Evolutionary conservation across 1,140 invertebrate genomes (phyloP).

Genomic region (Periplaneta americana): DNA sequence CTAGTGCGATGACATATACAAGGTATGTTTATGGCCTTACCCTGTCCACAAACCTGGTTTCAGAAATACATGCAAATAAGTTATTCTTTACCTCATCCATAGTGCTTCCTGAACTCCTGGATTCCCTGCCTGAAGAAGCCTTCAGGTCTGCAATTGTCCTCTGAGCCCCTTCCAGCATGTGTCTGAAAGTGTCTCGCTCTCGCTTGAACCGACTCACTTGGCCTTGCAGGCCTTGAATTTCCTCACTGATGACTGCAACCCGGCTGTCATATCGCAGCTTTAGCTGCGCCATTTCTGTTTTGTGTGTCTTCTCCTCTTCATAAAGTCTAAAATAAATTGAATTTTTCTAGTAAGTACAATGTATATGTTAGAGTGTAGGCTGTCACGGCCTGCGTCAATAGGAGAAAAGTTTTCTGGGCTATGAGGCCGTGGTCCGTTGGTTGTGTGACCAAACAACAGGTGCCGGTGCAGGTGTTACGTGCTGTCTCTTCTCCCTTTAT

Average conservation of each 20-base stretch:
- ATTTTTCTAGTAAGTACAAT: too few species aligned
- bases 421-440: too few species aligned
- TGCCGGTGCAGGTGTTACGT: too few species aligned
- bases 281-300: slow-evolving; percentile 76
- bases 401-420: too few species aligned
- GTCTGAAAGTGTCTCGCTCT: slow-evolving; percentile 85
- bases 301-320: slow-evolving; percentile 72
- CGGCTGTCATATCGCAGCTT: slow-evolving; percentile 86
- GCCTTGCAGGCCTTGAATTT: slow-evolving; percentile 77
- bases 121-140: neutral
- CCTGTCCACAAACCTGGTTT: too few species aligned
- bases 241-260: slow-evolving; percentile 76
- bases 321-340: slow-evolving; percentile 46
- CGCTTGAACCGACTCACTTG: slow-evolving; percentile 75
- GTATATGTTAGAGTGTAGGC: too few species aligned
- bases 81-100: neutral
- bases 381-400: too few species aligned
- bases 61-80: too few species aligned
- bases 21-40: too few species aligned
- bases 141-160: slow-evolving; percentile 76
- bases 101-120: neutral
- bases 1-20: too few species aligned
- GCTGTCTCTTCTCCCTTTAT: too few species aligned
- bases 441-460: too few species aligned
- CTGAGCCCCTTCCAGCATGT: slow-evolving; percentile 82